Base-by-base conservation (phyloP, 2,113 vertebrate genomes). In the Gopherus flavomarginatus region DNA sequence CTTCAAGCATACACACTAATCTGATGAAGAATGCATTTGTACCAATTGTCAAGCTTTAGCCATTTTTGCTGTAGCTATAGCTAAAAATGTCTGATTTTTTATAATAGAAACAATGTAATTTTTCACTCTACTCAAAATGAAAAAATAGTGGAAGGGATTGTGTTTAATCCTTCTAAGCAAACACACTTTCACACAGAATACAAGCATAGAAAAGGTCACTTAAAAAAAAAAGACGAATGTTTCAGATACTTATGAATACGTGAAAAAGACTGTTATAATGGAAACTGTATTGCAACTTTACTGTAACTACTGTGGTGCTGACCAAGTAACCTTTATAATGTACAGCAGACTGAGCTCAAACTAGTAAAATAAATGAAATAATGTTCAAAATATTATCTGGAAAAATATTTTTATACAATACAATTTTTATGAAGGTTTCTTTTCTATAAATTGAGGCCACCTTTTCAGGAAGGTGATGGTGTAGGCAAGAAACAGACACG, bases 211-310 rank as follows among this genome's bases (percentile, higher is more conserved):
- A 29, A 65, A 87, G 11, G 10, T 69, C 79, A 92, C 50, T 83
- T 50, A 62, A 62, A 5, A 21, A 42, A 44, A 89, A 57, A 14
- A 14, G 77, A 78, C 8, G 72, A 42, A 49, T 38, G 31, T 5
- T 44, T 49, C 90, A 87, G 65, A 80, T 90, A 21, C 11, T 52
- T 90, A 65, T 0, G 91, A 50, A 81, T 62, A 75, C 87, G 53
- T 26, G 92, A 90, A 91, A 85, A 8, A 19, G 3, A 80, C 44
- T 89, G 92, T 78, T 88, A 10, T 26, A 86, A 49, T 62, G 84
- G 54, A 92, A 95, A 92, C 24, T 81, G 89, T 12, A 90, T 21
- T 93, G 62, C 72, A 35, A 85, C 92, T 87, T 90, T 94, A 75
- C 85, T 59, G 90, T 90, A 81, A 42, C 53, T 90, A 85, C 62